Base-by-base conservation (phyloP, 2,113 vertebrate genomes). In the Rhinolophus ferrumequinum region DNA sequence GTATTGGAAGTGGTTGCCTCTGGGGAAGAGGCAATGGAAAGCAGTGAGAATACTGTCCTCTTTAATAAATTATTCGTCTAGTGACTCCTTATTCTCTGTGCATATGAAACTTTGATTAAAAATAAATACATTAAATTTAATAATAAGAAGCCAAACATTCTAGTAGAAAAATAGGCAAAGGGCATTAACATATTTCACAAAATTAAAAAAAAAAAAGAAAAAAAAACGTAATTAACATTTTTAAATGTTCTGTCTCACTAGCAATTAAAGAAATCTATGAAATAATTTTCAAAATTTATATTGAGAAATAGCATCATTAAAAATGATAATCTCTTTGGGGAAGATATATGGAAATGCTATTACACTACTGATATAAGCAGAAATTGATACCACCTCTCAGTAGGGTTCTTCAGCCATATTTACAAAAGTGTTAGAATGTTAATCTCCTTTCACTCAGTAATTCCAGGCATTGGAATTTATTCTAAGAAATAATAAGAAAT, bases 41-140 rank as follows among this genome's bases (percentile, higher is more conserved):
- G 13, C 9, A 58, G 35, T 7, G 8, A 38, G 7, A 38, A 19
- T n/a, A 11, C 9, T 35, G 12, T 75, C 41, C 56, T 69, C 77
- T 72, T 66, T 41, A 82, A 80, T 33, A 91, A 83, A 41, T 12
- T 50, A 24, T 15, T 50, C 0, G 4, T 21, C 33, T 77, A 66
- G 30, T 19, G 44, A 72, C 30, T 95, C 64, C 58, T 35, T 81
- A 70, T 93, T 47, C n/a, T 88, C 41, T 4, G 14, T 75, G 12
- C 56, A 47, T 52, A 12, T 64, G 30, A 50, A 91, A 76, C 21
- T 86, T 87, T 56, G 54, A 50, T 77, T 86, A 87, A 93, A 90
- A 93, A 70, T 38, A 86, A 91, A 62, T 24, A 69, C 30, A 87
- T 76, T 93, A 90, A 69, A 69, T 76, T 79, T 69, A 90, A 33